Percentiles rank a stretch among this genome's conserved stretches.
phyloP scores from a whole-genome alignment of 1,140 invertebrate genomes.

The Lutraria rhynchaena region DNA sequence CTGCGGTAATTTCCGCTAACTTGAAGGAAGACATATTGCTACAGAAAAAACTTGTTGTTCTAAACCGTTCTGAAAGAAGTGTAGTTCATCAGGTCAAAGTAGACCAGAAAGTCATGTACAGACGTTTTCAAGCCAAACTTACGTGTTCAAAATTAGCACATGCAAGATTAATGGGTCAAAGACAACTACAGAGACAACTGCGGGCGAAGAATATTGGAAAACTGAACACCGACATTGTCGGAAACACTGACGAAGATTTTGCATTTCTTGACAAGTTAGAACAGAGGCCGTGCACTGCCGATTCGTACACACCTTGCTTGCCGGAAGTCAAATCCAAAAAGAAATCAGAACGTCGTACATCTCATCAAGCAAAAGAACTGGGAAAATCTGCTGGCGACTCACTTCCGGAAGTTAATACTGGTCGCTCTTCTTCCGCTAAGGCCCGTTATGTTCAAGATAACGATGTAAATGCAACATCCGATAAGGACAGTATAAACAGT shows the following conservation, averaged over 20 bases:
- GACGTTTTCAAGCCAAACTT: constrained; percentile 34
- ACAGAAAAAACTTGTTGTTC: constrained; percentile 37
- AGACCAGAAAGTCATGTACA: constrained; percentile 55
- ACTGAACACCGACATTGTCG: constrained; percentile 50
- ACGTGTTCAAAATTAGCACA: constrained; percentile 40
- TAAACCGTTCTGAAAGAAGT: constrained; percentile 46
- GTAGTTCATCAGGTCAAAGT: constrained; percentile 56
- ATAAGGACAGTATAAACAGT: not conserved
- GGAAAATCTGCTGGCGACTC: not conserved
- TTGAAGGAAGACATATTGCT: constrained; percentile 55
- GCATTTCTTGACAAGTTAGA: constrained; percentile 53
- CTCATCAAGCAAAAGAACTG: not conserved
- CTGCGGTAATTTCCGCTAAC: constrained; percentile 51
- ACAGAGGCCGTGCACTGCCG: constrained; percentile 42
- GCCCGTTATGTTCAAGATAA: not conserved
- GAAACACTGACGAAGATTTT: constrained; percentile 47
- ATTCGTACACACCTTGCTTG: constrained; percentile 14
- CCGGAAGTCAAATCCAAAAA: not conserved
- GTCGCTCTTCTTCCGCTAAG: constrained; percentile 18
- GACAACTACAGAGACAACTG: constrained; percentile 22
- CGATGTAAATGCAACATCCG: not conserved
- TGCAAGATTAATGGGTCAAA: constrained; percentile 46
- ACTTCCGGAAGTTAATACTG: not conserved
- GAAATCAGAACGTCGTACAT: not conserved
- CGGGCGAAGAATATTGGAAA: constrained; percentile 27